Percentiles rank a stretch among this genome's conserved stretches.
Conservation (phyloP, 2,888 invertebrate genomes). For the Melangyna quadrimaculata region DNA sequence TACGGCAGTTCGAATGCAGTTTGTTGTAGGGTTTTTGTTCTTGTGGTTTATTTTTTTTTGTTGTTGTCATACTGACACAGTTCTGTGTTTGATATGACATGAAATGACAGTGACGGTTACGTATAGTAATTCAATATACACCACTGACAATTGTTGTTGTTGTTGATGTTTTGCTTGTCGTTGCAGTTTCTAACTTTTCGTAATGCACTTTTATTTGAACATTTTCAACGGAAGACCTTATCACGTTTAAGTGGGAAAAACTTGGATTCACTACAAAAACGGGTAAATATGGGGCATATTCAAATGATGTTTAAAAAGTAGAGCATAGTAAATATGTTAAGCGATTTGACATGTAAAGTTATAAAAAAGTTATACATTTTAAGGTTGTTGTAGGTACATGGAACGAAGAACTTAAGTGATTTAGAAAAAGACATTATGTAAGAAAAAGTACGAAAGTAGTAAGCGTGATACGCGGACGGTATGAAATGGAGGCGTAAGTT, state of each 20-base stretch:
- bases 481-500: neutral
- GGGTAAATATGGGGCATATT: conserved; percentile 5
- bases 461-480: neutral
- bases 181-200: conserved; percentile 28
- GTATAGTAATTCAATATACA: conserved; percentile 46
- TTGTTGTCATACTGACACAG: conserved; percentile 60
- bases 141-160: conserved; percentile 24
- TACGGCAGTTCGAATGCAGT: neutral
- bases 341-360: neutral
- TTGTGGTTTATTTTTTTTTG: conserved; percentile 47
- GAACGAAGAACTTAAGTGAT: neutral
- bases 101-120: neutral
- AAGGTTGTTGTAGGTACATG: neutral
- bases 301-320: conserved; percentile 13
- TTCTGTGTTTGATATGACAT: conserved; percentile 26
- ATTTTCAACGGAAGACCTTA: conserved; percentile 37
- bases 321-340: neutral
- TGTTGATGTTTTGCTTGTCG: conserved; percentile 51
- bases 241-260: conserved; percentile 23
- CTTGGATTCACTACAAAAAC: neutral
- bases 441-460: neutral
- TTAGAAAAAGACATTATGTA: neutral
- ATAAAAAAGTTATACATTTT: neutral
- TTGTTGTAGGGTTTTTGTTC: neutral
- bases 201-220: conserved; percentile 17